phyloP scores from a whole-genome alignment of 2,797 vertebrate species.

The Ceryle rudis region DNA sequence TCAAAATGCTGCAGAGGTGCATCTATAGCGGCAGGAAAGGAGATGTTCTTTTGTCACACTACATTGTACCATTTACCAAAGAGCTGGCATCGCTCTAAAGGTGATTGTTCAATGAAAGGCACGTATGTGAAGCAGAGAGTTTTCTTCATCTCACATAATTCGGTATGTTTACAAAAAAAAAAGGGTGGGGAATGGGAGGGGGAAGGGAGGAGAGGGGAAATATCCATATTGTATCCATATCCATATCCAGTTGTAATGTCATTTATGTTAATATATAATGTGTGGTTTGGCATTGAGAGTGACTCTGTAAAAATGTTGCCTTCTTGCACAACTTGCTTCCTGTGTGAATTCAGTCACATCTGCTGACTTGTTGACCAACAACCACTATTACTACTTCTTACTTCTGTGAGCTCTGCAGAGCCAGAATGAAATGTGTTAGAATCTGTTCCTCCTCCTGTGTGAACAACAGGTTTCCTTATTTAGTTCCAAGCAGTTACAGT shows the following conservation, averaged over 20 bases:
- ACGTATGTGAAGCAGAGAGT: not conserved
- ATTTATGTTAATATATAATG: too few species aligned
- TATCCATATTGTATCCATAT: not conserved
- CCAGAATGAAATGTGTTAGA: not conserved
- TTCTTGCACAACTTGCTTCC: conserved; percentile 12
- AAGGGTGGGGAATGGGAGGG: fast-evolving
- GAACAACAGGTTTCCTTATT: conserved; percentile 7
- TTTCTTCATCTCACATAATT: not conserved
- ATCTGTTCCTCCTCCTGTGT: not conserved
- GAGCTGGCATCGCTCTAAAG: not conserved
- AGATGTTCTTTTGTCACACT: not conserved
- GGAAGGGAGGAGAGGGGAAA: not conserved
- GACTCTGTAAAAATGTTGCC: not conserved
- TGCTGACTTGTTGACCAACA: conserved; percentile 44
- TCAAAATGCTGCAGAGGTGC: not conserved
- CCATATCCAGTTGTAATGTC: not conserved
- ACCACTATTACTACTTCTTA: not conserved
- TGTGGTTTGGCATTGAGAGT: not conserved
- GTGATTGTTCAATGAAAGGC: not conserved
- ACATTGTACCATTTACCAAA: not conserved
- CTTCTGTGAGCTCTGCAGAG: not conserved
- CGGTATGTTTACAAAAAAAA: not conserved
- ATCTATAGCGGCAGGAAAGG: not conserved
- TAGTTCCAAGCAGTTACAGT: not conserved
- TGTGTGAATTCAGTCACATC: not conserved